Evolutionary conservation across 2,797 vertebrate genomes (phyloP), one percentile per base, ranked within the genome.

Genomic region (Heliangelus exortis): DNA sequence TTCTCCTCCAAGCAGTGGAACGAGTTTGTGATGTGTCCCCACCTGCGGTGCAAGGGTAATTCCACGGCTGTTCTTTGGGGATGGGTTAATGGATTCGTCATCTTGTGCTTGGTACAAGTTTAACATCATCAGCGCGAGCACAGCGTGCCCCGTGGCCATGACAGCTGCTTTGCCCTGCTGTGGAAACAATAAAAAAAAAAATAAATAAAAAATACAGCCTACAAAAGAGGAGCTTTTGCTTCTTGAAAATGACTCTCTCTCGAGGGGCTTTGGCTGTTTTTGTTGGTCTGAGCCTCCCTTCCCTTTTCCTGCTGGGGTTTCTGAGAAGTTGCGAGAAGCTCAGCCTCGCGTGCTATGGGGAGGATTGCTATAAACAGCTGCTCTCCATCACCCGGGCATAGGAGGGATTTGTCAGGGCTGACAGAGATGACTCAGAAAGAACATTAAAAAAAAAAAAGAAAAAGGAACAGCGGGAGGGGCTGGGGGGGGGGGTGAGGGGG

Each of bases 381-480:
- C 65, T 95, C 90, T 45, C 28, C 5, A 59, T 79, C 79, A 84
- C 9, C 33, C 39, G 45, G 62, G 67, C 90, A 65, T 62, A 10
- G 78, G 73, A 66, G 9, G 43, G 48, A 59, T 83, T 58, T 80
- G 68, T 36, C 75, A 87, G 51, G 41, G 62, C 57, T 90, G 50
- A 84, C 62, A 59, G 58, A 8, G 73, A 86, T 89, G 86, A 96
- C 83, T 84, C 82, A 97, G 63, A 85, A 13, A 39, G 28, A 26
- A 54, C 48, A 45, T 47, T 51, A 62, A 86, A 39, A 1, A 9
- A 22, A 13, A 13, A 11, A 15, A 7, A 18, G 20, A 47, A 47
- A 9, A 47, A 47, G 12, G 21, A 47, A 20, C 47, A 47, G 20
- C 47, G 20, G 20, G 47, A 21, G 20, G 21, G 47, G 16, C 21